Conservation (phyloP, 2,113 vertebrate species). For the Nansenia antarctica region DNA sequence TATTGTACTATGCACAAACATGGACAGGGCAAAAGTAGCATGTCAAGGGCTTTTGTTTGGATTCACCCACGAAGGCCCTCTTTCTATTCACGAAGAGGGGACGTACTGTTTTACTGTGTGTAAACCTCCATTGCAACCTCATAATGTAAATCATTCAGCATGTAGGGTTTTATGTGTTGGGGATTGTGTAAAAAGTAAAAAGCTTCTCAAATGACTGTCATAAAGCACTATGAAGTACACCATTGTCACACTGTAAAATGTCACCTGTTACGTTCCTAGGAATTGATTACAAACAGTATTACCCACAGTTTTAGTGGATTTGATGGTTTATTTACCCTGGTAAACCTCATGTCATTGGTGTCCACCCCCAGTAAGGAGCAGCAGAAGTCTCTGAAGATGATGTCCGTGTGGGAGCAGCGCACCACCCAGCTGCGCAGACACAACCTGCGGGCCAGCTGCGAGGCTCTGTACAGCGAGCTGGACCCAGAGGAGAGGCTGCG, state of each 20-base stretch:
- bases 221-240: too few species aligned
- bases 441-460: constrained; percentile 87
- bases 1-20: constrained; percentile 10
- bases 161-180: background rate
- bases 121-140: constrained; percentile 37
- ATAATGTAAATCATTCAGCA: constrained; percentile 36
- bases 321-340: too few species aligned
- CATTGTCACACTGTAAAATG: too few species aligned
- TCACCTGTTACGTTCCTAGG: background rate
- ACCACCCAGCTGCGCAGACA: constrained; percentile 89
- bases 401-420: constrained; percentile 95
- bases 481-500: constrained; percentile 84
- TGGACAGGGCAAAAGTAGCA: constrained; percentile 9
- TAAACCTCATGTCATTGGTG: too few species aligned
- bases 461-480: constrained; percentile 88
- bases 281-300: too few species aligned
- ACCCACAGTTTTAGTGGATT: too few species aligned
- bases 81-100: constrained; percentile 26
- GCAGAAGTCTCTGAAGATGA: constrained; percentile 87
- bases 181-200: too few species aligned
- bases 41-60: constrained; percentile 44
- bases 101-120: constrained; percentile 5
- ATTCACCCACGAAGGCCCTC: constrained; percentile 29
- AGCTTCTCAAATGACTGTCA: background rate
- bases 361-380: constrained; percentile 82